Evolutionary conservation across 2,888 invertebrate genomes (phyloP).

Genomic region (Odontocolon sp.): DNA sequence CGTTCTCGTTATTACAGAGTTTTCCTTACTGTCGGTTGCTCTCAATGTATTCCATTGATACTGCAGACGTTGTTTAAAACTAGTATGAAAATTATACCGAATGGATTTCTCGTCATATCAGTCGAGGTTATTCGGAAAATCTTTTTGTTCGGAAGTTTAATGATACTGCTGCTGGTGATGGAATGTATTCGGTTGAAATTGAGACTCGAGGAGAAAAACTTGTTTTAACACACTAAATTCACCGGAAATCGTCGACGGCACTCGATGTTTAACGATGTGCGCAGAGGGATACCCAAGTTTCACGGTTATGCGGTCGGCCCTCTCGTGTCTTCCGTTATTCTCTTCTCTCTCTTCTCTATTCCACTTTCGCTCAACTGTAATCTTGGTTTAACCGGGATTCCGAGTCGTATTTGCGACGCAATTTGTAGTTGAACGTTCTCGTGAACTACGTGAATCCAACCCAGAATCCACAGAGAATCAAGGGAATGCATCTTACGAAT

Average conservation of each 20-base stretch:
- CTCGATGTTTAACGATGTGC: constrained; percentile 36
- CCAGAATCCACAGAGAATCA: constrained; percentile 40
- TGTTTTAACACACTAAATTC: constrained; percentile 15
- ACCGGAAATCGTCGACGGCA: constrained; percentile 27
- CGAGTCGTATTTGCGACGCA: constrained; percentile 58
- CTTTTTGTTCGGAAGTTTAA: neutral
- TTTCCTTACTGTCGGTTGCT: neutral
- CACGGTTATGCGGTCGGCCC: constrained; percentile 24
- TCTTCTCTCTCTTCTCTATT: constrained; percentile 25
- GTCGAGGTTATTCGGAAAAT: neutral
- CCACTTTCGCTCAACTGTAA: constrained; percentile 48
- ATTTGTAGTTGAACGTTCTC: constrained; percentile 58
- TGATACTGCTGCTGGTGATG: neutral
- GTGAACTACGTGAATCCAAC: constrained; percentile 35
- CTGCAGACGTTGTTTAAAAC: neutral
- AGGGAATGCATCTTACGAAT: constrained; percentile 42
- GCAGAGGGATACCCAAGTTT: constrained; percentile 30
- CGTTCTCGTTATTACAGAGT: neutral
- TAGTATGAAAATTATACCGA: neutral
- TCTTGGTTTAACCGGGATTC: constrained; percentile 61
- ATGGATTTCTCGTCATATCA: neutral
- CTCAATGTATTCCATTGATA: neutral
- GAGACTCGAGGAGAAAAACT: neutral
- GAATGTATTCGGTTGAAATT: neutral
- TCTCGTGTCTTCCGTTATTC: constrained; percentile 28